phyloP scores from a whole-genome alignment of 2,888 invertebrate genomes.

The Taphrorychus bicolor region DNA sequence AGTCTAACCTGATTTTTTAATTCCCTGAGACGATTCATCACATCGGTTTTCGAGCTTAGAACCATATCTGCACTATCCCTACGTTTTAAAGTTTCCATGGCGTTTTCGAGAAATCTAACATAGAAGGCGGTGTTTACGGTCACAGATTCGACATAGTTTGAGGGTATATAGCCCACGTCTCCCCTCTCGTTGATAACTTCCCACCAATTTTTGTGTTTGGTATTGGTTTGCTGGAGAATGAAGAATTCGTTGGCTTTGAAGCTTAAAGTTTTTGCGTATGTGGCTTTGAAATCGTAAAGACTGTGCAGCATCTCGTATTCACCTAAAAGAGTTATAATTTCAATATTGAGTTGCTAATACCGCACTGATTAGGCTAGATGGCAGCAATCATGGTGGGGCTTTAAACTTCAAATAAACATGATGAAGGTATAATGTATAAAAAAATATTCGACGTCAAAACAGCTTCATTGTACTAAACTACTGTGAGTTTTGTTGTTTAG shows the following conservation, averaged over 20 bases:
- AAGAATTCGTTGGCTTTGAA: conserved; percentile 83
- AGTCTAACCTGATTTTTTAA: conserved; percentile 66
- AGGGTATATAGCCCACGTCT: conserved; percentile 85
- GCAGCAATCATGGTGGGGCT: too few relatives aligned
- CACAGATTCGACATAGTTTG: conserved; percentile 82
- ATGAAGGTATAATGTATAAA: too few relatives aligned
- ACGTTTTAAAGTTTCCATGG: conserved; percentile 62
- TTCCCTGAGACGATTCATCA: conserved; percentile 67
- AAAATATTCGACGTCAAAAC: too few relatives aligned
- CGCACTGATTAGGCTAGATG: too few relatives aligned
- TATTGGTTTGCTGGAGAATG: conserved; percentile 78
- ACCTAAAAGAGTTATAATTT: conserved; percentile 64
- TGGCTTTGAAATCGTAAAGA: conserved; percentile 84
- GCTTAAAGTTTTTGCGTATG: conserved; percentile 81
- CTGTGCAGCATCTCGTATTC: conserved; percentile 84
- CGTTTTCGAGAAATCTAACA: conserved; percentile 74
- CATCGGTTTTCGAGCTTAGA: conserved; percentile 67
- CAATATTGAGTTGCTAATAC: too few relatives aligned
- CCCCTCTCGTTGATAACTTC: conserved; percentile 84
- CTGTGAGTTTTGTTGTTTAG: too few relatives aligned
- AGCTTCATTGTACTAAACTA: too few relatives aligned
- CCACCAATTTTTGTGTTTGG: conserved; percentile 88
- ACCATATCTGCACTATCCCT: conserved; percentile 45
- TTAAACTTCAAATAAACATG: too few relatives aligned
- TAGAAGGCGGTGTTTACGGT: conserved; percentile 78